Evolutionary conservation across 2,888 invertebrate species (phyloP).

Genomic region (Melieria crassipennis): DNA sequence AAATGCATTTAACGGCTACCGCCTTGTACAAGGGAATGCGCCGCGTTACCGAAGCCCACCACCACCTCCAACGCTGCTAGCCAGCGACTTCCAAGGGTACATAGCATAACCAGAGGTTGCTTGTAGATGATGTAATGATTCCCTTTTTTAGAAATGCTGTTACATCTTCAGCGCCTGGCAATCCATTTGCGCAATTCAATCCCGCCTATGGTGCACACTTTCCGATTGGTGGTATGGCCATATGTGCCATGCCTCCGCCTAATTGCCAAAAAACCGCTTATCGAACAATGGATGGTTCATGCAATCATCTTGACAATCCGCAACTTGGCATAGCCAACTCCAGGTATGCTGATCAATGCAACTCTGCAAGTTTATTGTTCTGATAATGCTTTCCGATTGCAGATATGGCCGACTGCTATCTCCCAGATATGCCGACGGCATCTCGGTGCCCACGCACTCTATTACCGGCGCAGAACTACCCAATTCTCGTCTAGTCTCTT

Average conservation of each 20-base stretch:
- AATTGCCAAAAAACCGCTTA: constrained; percentile 67
- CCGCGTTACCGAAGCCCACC: constrained; percentile 39
- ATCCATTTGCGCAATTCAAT: constrained; percentile 46
- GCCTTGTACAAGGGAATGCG: constrained; percentile 45
- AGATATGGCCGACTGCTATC: constrained; percentile 66
- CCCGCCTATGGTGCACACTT: constrained; percentile 50
- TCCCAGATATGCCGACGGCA: constrained; percentile 67
- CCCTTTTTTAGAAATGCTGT: constrained; percentile 46
- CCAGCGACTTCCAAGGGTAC: constrained; percentile 37
- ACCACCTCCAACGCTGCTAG: constrained; percentile 24
- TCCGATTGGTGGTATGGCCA: constrained; percentile 51
- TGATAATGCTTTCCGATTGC: constrained; percentile 10
- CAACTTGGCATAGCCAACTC: constrained; percentile 83
- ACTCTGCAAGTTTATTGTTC: neutral
- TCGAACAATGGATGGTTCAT: constrained; percentile 89
- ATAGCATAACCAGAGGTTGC: neutral
- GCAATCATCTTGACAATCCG: constrained; percentile 89
- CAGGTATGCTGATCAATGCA: constrained; percentile 57
- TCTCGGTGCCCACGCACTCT: constrained; percentile 71
- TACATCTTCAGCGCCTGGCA: constrained; percentile 49
- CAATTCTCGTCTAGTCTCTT: constrained; percentile 75
- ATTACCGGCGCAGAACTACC: constrained; percentile 76
- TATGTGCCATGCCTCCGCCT: constrained; percentile 56
- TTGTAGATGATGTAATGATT: neutral
- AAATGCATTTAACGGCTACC: constrained; percentile 44